phyloP scores from a whole-genome alignment of 2,113 vertebrate genomes.

The Mystacornis crossleyi region DNA sequence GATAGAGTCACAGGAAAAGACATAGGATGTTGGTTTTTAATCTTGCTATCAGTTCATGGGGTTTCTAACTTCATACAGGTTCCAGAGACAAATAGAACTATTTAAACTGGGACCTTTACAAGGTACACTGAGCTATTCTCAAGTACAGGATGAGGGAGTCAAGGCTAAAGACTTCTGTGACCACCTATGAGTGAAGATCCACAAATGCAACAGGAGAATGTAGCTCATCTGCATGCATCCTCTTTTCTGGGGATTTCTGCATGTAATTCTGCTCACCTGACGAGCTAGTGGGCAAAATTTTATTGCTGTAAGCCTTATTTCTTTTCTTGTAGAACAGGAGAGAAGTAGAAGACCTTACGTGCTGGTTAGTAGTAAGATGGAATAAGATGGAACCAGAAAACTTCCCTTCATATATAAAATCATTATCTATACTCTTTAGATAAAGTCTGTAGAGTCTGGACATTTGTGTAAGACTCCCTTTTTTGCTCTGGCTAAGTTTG shows the following conservation, averaged over 20 bases:
- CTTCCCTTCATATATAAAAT: not conserved
- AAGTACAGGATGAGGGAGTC: not conserved
- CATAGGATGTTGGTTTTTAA: fast-evolving
- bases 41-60: not conserved
- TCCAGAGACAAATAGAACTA: not conserved
- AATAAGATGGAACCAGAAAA: not conserved
- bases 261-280: not conserved
- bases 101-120: not conserved
- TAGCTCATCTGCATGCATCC: not conserved
- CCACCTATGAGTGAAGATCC: not conserved
- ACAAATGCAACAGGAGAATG: not conserved
- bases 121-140: not conserved
- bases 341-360: not conserved
- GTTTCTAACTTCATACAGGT: not conserved
- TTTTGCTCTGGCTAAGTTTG: not conserved
- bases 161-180: not conserved
- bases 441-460: not conserved
- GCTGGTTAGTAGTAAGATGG: not conserved
- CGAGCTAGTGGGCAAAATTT: not conserved
- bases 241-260: not conserved
- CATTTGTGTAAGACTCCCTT: not conserved
- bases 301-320: not conserved
- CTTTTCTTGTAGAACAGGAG: not conserved
- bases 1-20: not conserved
- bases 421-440: not conserved